Conservation (phyloP, 2,113 vertebrate species). For the Poecilia latipinna region DNA sequence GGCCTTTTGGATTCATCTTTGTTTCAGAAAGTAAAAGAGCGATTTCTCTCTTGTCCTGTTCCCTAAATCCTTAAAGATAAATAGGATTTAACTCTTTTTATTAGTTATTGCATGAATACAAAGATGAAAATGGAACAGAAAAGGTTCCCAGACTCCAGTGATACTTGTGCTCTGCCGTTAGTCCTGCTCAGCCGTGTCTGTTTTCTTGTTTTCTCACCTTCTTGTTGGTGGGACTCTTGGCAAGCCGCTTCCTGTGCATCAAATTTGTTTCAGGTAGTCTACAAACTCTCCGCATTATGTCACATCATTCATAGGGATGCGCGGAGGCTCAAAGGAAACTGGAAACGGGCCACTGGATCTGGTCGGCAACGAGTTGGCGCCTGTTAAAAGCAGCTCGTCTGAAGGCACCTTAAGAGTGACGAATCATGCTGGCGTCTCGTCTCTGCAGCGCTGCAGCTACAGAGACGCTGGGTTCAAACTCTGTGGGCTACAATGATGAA, state of each 20-base stretch:
- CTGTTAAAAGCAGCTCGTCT: slow-evolving; percentile 43
- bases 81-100: too few relatives aligned
- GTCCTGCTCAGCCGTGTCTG: background rate
- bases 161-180: background rate
- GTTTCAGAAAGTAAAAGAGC: background rate
- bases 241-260: background rate
- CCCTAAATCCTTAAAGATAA: too few relatives aligned
- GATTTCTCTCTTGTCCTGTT: too few relatives aligned
- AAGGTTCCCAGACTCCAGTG: background rate
- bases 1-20: background rate
- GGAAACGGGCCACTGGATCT: slow-evolving; percentile 47
- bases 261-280: slow-evolving; percentile 5
- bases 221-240: background rate
- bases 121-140: background rate
- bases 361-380: slow-evolving; percentile 34
- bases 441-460: slow-evolving; percentile 15
- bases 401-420: slow-evolving; percentile 52
- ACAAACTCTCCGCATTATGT: slow-evolving; percentile 23
- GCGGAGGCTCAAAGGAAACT: slow-evolving; percentile 32
- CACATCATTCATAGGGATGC: slow-evolving; percentile 38
- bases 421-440: slow-evolving; percentile 12
- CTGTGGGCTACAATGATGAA: background rate
- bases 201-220: background rate
- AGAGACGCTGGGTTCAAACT: background rate
- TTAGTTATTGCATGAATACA: background rate